A percentile compares a stretch with the other conserved stretches of the same genome.
phyloP scores from a whole-genome alignment of 2,888 invertebrate genomes.

The Acanthosepion esculentum region DNA sequence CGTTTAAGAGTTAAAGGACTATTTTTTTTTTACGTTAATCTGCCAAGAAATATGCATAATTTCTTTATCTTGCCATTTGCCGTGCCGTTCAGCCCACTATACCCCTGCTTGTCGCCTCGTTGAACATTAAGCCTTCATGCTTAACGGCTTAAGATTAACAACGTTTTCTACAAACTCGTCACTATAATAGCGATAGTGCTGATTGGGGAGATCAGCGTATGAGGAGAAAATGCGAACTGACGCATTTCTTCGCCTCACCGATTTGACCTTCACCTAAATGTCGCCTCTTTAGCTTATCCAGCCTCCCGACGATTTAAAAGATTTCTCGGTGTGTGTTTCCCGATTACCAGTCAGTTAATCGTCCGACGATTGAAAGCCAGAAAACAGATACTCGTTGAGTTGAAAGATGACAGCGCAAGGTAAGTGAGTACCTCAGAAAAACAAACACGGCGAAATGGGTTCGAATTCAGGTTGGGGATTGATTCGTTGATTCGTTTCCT shows the following conservation, averaged over 20 bases:
- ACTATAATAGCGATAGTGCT: no score
- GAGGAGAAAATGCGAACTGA: neutral
- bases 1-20: no score
- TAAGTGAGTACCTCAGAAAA: no score
- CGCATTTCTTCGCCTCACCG: neutral
- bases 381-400: neutral
- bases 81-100: neutral
- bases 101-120: neutral
- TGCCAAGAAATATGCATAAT: no score
- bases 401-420: no score
- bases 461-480: no score
- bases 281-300: neutral
- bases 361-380: neutral
- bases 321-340: neutral
- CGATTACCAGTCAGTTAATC: neutral
- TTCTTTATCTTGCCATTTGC: neutral
- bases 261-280: neutral
- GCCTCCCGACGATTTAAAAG: neutral
- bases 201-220: no score
- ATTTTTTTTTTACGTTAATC: no score
- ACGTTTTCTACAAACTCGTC: neutral
- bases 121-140: neutral
- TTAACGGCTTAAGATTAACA: neutral
- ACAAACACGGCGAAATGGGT: no score
- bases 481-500: no score